Evolutionary conservation across 1,140 invertebrate genomes (phyloP).

Genomic region (Leptinotarsa undecemlineata): DNA sequence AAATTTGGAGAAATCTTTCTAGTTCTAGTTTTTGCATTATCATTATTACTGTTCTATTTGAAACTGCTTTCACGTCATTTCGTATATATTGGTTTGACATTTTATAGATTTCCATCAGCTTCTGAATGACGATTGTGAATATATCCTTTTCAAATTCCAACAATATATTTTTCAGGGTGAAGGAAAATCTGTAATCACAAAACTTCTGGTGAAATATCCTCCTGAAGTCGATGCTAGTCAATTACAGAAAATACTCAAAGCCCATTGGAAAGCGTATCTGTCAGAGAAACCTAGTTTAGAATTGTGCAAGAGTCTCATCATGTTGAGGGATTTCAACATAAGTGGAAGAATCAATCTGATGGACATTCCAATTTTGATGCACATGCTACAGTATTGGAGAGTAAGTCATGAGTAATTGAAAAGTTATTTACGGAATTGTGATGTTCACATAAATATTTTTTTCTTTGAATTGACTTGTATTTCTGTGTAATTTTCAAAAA

Average conservation of each 20-base stretch:
- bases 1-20: too few relatives aligned
- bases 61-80: too few relatives aligned
- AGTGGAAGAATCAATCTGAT: constrained; percentile 64
- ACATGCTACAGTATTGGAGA: constrained; percentile 70
- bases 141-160: background rate
- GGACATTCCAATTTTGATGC: constrained; percentile 65
- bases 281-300: constrained; percentile 62
- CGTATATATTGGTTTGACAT: too few relatives aligned
- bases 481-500: too few relatives aligned
- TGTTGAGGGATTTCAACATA: constrained; percentile 69
- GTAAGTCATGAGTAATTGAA: constrained; percentile 51
- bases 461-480: too few relatives aligned
- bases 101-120: too few relatives aligned
- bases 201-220: constrained; percentile 63
- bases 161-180: constrained; percentile 55
- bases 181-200: constrained; percentile 58
- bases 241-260: constrained; percentile 65
- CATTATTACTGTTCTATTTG: too few relatives aligned
- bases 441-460: too few relatives aligned
- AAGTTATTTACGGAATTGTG: too few relatives aligned
- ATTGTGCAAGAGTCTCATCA: constrained; percentile 69
- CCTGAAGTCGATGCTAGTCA: constrained; percentile 66
- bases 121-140: too few relatives aligned
- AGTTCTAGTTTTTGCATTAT: too few relatives aligned
- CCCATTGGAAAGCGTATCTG: constrained; percentile 61